phyloP scores from a whole-genome alignment of 2,113 vertebrate species.

The Chionodraco myersi region DNA sequence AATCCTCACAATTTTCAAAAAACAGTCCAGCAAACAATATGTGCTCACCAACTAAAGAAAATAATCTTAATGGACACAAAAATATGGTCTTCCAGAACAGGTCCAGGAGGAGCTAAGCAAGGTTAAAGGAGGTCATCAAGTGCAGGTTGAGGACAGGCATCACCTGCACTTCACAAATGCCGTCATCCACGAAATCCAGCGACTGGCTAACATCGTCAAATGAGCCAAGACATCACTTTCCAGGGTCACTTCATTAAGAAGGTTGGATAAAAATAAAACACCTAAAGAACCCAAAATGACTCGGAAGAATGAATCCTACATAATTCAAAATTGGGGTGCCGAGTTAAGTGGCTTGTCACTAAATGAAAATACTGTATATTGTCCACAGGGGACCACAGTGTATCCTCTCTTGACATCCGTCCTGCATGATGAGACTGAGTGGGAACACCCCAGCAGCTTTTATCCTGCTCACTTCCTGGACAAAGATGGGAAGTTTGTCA shows the following conservation, averaged over 20 bases:
- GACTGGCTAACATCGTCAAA: constrained; percentile 28
- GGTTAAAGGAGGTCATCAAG: constrained; percentile 30
- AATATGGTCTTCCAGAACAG: constrained; percentile 6
- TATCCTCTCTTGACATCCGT: constrained; percentile 44
- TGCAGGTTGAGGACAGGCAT: constrained; percentile 28
- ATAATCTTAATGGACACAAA: not conserved
- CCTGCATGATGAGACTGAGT: constrained; percentile 55
- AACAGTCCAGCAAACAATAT: not conserved
- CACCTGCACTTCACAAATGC: constrained; percentile 46
- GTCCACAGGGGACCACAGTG: constrained; percentile 40
- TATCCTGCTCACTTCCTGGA: constrained; percentile 65
- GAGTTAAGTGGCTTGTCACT: not conserved
- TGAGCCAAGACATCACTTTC: constrained; percentile 34
- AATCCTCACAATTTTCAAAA: not conserved
- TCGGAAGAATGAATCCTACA: not conserved
- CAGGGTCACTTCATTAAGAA: constrained; percentile 46
- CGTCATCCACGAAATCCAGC: constrained; percentile 55
- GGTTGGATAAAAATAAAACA: not conserved
- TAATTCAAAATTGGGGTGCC: no score
- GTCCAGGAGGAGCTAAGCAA: constrained; percentile 51
- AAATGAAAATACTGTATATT: not conserved
- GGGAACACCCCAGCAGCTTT: constrained; percentile 52
- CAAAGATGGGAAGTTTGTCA: constrained; percentile 58
- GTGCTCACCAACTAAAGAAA: not conserved
- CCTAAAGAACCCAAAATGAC: not conserved